These are phyloP conservation scores for Campylomormyrus numenius DNA, from an alignment of 2,113 vertebrate species.

Conservation along the genomic window DNA sequence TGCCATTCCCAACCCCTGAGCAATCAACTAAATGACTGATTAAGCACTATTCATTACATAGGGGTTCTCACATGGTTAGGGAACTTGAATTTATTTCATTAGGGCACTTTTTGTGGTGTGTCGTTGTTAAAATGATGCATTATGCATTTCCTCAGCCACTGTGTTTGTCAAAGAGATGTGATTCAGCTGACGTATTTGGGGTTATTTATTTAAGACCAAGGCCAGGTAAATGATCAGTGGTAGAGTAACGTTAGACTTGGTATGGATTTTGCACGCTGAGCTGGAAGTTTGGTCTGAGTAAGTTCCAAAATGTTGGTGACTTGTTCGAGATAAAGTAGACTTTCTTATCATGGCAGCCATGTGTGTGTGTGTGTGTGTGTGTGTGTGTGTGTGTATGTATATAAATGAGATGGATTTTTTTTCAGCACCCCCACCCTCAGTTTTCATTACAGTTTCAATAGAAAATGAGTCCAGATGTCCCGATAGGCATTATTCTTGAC, in stretches of 20 bases:
- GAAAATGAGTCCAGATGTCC: neutral
- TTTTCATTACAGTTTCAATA: neutral
- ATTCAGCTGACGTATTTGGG: neutral
- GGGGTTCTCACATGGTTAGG: neutral
- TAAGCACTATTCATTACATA: neutral
- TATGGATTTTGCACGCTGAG: neutral
- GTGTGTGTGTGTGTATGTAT: too few relatives aligned
- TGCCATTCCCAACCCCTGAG: neutral
- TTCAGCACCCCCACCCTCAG: neutral
- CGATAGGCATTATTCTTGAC: neutral
- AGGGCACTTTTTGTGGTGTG: too few relatives aligned
- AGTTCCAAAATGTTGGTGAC: neutral
- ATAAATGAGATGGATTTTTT: neutral
- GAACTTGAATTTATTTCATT: neutral
- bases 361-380: too few relatives aligned
- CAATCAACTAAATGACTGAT: neutral
- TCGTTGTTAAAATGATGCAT: neutral
- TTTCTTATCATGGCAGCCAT: neutral
- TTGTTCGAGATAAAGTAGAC: neutral
- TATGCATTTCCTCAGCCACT: neutral
- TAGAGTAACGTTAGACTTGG: neutral
- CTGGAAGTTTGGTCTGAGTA: neutral
- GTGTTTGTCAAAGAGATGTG: neutral
- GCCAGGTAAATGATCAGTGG: neutral
- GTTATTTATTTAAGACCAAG: neutral